Conservation (phyloP, 2,888 invertebrate genomes). For the Ceraclea dissimilis region DNA sequence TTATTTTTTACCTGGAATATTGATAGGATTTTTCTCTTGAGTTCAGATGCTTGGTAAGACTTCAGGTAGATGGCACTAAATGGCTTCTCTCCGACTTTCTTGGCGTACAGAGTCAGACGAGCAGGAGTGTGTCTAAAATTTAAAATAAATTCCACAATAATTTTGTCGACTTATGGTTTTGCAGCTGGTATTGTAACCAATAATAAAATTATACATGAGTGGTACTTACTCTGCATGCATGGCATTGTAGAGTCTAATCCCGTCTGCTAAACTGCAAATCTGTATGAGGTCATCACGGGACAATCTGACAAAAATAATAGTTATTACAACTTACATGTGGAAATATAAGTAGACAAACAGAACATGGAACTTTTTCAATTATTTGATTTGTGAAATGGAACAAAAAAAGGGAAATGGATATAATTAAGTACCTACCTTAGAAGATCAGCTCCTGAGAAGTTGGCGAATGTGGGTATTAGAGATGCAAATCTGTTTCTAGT, state of each 20-base stretch:
- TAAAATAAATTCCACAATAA: background rate
- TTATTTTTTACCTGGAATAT: constrained; percentile 47
- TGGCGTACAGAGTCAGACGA: constrained; percentile 76
- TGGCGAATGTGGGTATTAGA: constrained; percentile 69
- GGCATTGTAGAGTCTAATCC: constrained; percentile 86
- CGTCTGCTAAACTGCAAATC: constrained; percentile 90
- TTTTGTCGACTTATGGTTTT: too few species aligned
- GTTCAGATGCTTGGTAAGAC: constrained; percentile 56
- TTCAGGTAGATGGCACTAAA: constrained; percentile 80
- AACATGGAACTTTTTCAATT: too few species aligned
- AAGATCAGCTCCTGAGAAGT: constrained; percentile 84
- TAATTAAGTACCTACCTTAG: constrained; percentile 63
- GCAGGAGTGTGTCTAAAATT: constrained; percentile 51
- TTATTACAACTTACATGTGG: too few species aligned
- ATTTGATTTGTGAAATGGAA: too few species aligned
- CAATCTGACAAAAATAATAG: constrained; percentile 45
- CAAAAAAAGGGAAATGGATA: too few species aligned
- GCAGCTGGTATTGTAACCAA: background rate
- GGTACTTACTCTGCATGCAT: constrained; percentile 77
- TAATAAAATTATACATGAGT: background rate
- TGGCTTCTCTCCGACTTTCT: constrained; percentile 55
- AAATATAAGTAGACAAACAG: too few species aligned
- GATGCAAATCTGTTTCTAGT: constrained; percentile 68
- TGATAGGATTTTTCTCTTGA: constrained; percentile 55
- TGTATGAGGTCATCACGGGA: constrained; percentile 88